Evolutionary conservation across 1,140 invertebrate species (phyloP), one percentile per base, ranked within the genome.

Genomic region (Neodiprion lecontei): DNA sequence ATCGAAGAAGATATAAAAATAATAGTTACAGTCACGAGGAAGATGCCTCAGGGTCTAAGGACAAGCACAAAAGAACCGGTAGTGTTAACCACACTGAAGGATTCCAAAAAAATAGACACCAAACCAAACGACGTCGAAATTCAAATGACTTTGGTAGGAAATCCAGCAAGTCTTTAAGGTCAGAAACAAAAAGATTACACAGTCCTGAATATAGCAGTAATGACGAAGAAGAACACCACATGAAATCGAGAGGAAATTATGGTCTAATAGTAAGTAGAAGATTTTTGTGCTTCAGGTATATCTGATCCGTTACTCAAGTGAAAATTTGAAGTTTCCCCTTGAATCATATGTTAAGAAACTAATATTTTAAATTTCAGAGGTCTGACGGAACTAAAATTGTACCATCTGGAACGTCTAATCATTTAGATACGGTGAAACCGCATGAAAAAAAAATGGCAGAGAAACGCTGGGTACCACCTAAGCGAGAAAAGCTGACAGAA

Each of bases 401-500:
- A 3, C 70, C 81, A 50, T 48, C 50, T 9, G 47, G 72, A 67
- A 74, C 75, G 61, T 76, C 73, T 69, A 78, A 9, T 50, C 48
- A 11, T 65, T 53, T 67, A 40, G 40, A 68, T 9, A 79, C 80
- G 81, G 84, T 78, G 65, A 40, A 75, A 71, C 71, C 66, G 12
- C 48, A 49, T 76, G 73, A 72, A 28, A 75, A 40, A 66, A 81
- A 79, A 67, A 82, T 77, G 67, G 79, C 83, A 76, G 76, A 84
- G 72, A 83, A 85, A 78, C 72, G 74, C n/a, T 87, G 82, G 75
- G 74, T 86, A 7, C 82, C 83, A 77, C 79, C 78, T 8, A 84
- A 83, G 75, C 79, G 84, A 76, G 83, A 88, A 71, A 86, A 84
- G 82, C 77, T 95, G 68, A 89, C 90, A 17, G 92, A 93, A 76